phyloP scores from a whole-genome alignment of 2,888 invertebrate species.

The Callosobruchus maculatus region DNA sequence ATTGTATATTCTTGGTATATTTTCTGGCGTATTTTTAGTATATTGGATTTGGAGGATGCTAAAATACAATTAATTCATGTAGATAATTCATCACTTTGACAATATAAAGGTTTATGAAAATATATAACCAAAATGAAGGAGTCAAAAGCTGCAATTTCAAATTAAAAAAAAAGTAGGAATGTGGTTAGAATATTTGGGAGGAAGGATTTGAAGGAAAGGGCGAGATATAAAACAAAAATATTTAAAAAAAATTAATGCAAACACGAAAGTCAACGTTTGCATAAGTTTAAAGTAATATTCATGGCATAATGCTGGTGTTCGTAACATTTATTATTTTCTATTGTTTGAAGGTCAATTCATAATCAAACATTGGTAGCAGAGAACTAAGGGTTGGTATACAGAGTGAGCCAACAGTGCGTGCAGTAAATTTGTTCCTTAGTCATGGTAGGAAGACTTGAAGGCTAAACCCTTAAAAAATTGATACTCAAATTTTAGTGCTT shows the following conservation, averaged over 20 bases:
- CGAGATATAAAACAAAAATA: background rate
- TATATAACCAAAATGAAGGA: slow-evolving; percentile 23
- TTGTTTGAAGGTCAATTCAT: no score
- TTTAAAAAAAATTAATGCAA: background rate
- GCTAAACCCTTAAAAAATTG: no score
- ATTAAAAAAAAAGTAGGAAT: slow-evolving; percentile 13
- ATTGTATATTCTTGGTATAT: slow-evolving; percentile 24
- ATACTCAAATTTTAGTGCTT: no score
- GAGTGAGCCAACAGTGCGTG: no score
- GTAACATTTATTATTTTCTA: no score
- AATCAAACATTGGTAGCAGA: no score
- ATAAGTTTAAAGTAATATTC: no score
- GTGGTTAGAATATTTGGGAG: slow-evolving; percentile 9
- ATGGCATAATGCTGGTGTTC: no score
- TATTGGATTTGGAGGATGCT: slow-evolving; percentile 21
- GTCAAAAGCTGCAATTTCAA: slow-evolving; percentile 21
- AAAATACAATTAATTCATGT: slow-evolving; percentile 13
- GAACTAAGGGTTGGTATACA: no score
- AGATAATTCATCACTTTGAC: background rate
- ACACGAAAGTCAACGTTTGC: no score
- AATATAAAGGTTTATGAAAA: background rate
- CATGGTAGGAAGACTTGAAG: no score
- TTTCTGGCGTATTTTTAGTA: slow-evolving; percentile 22
- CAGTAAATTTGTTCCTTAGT: no score
- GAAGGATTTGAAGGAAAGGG: slow-evolving; percentile 13